Evolutionary conservation across 1,140 invertebrate genomes (phyloP), one percentile per base, ranked within the genome.

Genomic region (Drosophila chauvacae): DNA sequence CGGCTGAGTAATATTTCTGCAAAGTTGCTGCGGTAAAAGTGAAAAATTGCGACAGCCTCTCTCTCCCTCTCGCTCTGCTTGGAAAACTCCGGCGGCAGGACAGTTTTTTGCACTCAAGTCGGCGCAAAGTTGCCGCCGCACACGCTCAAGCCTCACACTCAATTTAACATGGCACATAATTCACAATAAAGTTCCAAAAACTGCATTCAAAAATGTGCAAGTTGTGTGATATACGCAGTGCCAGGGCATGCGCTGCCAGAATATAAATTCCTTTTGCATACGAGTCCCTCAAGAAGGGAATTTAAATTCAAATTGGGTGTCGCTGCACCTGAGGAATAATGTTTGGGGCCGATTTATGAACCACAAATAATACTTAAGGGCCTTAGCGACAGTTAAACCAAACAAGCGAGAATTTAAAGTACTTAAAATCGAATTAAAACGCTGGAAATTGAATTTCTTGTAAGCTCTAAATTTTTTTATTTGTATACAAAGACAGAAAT

Each of bases 11-110:
- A 88, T 88, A 88, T 84, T 90, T 83, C 68, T 80, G 80, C 65
- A 88, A 88, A 90, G 85, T 88, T 87, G 80, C 82, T 75, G 85
- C 85, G 85, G 84, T 84, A 90, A 84, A 90, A 90, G 85, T 88
- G 84, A 88, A 88, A 88, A 90, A 88, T 88, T 88, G 77, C 80
- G 66, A 63, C 64, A 65, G 57, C 72, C 61, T 47, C 56, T 50
- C 28, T 7, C 30, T 30, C 30, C 30, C 7, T 9, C 30, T 2
- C 30, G 7, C 30, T 30, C 7, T 30, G 44, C 51, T 47, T n/a
- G 47, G 7, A 23, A 35, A 47, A 51, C 50, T 70, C 42, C 11
- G 48, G 13, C 39, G 23, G 16, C 56, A 42, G 60, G 72, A 72
- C 65, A 71, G 45, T 62, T 80, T 60, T 57, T 74, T 73, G 57